Base-by-base conservation (phyloP, 2,888 invertebrate genomes). In the Perdita meconis region DNA sequence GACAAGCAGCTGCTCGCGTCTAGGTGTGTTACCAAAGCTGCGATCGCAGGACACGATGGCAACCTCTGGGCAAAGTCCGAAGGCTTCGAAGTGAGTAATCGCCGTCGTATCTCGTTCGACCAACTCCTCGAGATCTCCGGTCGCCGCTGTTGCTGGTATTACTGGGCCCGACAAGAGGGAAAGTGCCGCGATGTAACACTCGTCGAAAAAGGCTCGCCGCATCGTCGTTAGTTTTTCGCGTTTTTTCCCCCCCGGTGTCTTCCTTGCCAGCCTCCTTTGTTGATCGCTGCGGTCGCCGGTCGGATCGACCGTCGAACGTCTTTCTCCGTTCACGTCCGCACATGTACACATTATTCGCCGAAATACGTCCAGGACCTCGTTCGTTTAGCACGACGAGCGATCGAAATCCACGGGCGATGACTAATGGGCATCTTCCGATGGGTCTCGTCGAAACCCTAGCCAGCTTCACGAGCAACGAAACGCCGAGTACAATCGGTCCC, bases 1-100 rank as follows among this genome's bases (percentile, higher is more conserved):
- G 97, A 97, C 95, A 97, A 97, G 95, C 98, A 98, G 95, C 96
- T 98, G 94, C 95, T 98, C 94, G 97, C 97, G 93, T 97, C 97
- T 93, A 96, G 96, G 94, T 97, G 97, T 96, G 97, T 98, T 92
- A 96, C 96, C 94, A 97, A 97, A 95, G 98, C 97, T 92, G 97
- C 97, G 93, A 98, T 98, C 94, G 97, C 97, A 93, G 98, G 98
- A 93, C 97, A 97, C 94, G 97, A 98, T 93, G 98, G 98, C 93
- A 97, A 97, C 94, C 95, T 97, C 93, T 98, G 98, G 98, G 98
- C 97, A 91, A 97, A 97, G 95, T 97, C 97, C 81, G 97, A 96
- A 89, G 96, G 95, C 93, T 98, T 98, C 93, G 97, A 97, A 94
- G 98, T 98, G 95, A 97, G 97, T 96, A 85, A 51, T 57, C 61